Conservation (phyloP, 2,888 invertebrate species). For the Latheticus oryzae region DNA sequence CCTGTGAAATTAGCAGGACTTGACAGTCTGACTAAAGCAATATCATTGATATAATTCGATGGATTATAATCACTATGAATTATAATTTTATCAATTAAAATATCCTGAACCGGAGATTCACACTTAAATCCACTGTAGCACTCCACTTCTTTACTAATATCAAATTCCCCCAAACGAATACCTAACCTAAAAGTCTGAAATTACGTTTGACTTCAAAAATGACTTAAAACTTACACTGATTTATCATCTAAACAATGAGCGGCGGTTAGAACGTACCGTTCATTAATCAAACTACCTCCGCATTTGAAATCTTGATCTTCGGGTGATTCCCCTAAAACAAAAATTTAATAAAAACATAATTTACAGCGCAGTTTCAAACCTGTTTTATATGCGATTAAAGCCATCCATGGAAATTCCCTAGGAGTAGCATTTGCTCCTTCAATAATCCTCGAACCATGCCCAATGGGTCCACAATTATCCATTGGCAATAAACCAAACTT, state of each 20-base stretch:
- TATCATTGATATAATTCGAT: slow-evolving; percentile 69
- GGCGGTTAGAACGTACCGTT: slow-evolving; percentile 67
- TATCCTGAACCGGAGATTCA: slow-evolving; percentile 67
- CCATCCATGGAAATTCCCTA: slow-evolving; percentile 83
- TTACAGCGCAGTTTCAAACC: slow-evolving; percentile 36
- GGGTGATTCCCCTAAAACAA: slow-evolving; percentile 14
- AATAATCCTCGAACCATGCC: slow-evolving; percentile 68
- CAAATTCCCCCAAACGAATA: slow-evolving; percentile 75
- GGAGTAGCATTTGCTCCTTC: slow-evolving; percentile 72
- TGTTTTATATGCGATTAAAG: slow-evolving; percentile 71
- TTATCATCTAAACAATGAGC: slow-evolving; percentile 70
- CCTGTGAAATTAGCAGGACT: slow-evolving; percentile 62
- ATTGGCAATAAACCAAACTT: slow-evolving; percentile 62
- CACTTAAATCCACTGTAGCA: slow-evolving; percentile 52
- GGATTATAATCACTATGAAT: slow-evolving; percentile 70
- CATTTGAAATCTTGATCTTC: slow-evolving; percentile 60
- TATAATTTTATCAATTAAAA: slow-evolving; percentile 66
- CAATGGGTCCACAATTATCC: slow-evolving; percentile 71
- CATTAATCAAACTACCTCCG: slow-evolving; percentile 67
- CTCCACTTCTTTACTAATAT: slow-evolving; percentile 60
- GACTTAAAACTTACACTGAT: slow-evolving; percentile 50
- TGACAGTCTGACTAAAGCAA: slow-evolving; percentile 68
- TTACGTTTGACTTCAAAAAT: no score
- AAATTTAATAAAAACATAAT: not conserved
- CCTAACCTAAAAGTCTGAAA: slow-evolving; percentile 69